Percentiles rank a stretch among this genome's conserved stretches.
These are phyloP conservation scores for Campylomormyrus numenius DNA, from an alignment of 2,113 vertebrate genomes.

Conservation along the genomic window DNA sequence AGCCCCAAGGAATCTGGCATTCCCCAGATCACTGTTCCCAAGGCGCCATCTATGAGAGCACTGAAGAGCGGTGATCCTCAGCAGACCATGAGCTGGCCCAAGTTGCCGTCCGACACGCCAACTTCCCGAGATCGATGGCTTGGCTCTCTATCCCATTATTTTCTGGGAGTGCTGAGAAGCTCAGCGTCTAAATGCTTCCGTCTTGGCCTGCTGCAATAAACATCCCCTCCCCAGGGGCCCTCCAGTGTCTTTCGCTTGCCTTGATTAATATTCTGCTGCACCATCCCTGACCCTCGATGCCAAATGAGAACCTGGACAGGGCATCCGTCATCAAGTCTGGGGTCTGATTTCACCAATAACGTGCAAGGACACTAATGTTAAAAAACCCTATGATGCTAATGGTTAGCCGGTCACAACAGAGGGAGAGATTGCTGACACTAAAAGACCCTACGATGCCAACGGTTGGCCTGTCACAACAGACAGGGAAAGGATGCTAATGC, in stretches of 20 bases:
- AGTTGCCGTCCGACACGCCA: neutral
- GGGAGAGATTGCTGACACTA: too few species aligned
- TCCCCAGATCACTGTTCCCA: neutral
- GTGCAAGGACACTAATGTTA: neutral
- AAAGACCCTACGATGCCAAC: too few species aligned
- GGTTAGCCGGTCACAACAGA: neutral
- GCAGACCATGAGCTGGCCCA: neutral
- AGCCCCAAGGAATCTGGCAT: neutral
- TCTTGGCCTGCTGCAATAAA: neutral
- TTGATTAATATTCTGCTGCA: neutral
- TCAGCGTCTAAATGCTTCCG: neutral
- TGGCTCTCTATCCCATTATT: neutral
- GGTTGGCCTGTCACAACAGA: neutral
- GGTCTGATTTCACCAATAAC: conserved; percentile 4
- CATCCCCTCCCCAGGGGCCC: neutral
- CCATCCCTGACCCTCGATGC: neutral
- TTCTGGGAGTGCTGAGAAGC: neutral
- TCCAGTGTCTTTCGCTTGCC: neutral
- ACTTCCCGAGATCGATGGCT: neutral
- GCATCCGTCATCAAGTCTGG: neutral
- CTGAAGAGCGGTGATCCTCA: neutral
- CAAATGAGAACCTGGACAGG: neutral
- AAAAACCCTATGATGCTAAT: neutral
- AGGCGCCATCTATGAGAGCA: neutral
- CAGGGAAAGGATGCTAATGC: neutral